These are phyloP conservation scores for Caenorhabditis virilis DNA, from an alignment of 2,888 invertebrate species.

Conservation along the genomic window DNA sequence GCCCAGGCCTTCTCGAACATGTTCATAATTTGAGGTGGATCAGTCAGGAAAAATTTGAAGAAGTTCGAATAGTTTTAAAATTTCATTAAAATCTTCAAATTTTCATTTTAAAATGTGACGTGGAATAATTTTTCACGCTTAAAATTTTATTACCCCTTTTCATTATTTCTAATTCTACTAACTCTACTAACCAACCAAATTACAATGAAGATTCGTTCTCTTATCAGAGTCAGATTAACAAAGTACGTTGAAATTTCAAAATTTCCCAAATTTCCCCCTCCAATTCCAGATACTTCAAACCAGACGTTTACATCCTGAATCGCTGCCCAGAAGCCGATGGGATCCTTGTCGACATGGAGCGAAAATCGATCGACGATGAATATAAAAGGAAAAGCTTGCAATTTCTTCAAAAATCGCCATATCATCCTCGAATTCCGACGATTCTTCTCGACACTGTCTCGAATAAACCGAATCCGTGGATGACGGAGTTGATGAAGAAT, in stretches of 20 bases:
- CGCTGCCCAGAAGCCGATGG: constrained; percentile 26
- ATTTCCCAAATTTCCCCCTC: neutral
- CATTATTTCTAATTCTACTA: constrained; percentile 1
- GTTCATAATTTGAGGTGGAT: no score
- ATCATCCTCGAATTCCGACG: neutral
- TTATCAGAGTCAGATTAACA: constrained; percentile 20
- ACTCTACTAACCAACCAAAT: constrained; percentile 5
- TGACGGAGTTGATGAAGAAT: no score
- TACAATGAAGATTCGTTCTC: constrained; percentile 16
- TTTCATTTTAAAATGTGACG: neutral
- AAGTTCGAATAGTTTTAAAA: no score
- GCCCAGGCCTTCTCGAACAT: no score
- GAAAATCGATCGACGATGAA: constrained; percentile 7
- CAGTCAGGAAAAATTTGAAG: no score
- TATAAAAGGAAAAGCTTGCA: constrained; percentile 25
- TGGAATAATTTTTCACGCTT: neutral
- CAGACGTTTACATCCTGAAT: constrained; percentile 26
- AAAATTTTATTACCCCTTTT: neutral
- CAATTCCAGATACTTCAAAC: constrained; percentile 15
- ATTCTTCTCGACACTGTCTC: no score
- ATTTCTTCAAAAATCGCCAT: constrained; percentile 12
- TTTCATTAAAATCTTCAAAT: neutral
- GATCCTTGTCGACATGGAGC: constrained; percentile 31
- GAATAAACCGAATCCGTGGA: no score
- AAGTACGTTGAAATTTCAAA: constrained; percentile 6